Base-by-base conservation (phyloP, 2,797 vertebrate species). In the Smutsia gigantea region DNA sequence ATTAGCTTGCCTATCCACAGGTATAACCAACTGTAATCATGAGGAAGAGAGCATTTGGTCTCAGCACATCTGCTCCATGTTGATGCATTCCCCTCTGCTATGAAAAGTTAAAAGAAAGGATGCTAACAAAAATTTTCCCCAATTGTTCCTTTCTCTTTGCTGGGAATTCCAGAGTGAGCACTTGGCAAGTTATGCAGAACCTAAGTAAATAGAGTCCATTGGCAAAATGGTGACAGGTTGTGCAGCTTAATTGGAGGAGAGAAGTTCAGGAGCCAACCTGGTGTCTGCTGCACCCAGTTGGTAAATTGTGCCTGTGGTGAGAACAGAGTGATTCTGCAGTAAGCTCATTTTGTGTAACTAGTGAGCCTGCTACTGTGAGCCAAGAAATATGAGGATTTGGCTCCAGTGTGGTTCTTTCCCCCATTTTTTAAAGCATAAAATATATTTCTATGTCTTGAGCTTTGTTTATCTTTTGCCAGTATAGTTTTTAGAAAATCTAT, bases 11-110 rank as follows among this genome's bases (percentile, higher is more conserved):
- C 18, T 97, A 97, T 97, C 98, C 98, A 98, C 98, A 98, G 98
- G 98, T 98, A 98, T 98, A 98, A 98, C 98, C 97, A 97, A 97
- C 98, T 89, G 97, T 98, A 98, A 98, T 98, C 97, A 97, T 57
- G 97, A 98, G 97, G 98, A 98, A 97, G 98, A 98, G 98, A 98
- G 98, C 96, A n/a, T 97, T 97, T 98, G 98, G 98, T 98, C 98
- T 98, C 98, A 97, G 98, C 98, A 96, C 98, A 99, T 98, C 98
- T 98, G 98, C 97, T 98, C 4, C 94, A 84, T 0, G 4, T 92
- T 97, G 98, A 97, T 97, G 96, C 7, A 14, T 95, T 97, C 97
- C 98, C 98, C 97, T 87, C 93, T 6, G 64, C 94, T 90, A 84
- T 34, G 91, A 95, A 96, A 94, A 98, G 98, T 98, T 98, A 97